Conservation (phyloP, 2,113 vertebrate species). For the Calyptommatus sinebrachiatus region DNA sequence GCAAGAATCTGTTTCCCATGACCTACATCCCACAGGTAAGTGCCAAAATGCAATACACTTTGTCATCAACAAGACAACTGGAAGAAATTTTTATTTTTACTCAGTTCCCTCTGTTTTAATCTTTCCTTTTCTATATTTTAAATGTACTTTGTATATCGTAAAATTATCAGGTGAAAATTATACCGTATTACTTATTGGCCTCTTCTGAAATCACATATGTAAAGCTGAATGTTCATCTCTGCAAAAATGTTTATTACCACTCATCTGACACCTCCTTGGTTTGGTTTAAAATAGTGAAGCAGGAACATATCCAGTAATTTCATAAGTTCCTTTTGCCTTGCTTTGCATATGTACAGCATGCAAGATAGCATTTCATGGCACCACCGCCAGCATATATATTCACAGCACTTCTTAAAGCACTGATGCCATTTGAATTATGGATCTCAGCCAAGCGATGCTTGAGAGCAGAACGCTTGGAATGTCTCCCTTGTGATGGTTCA, state of each 20-base stretch:
- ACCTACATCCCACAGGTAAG: too few relatives aligned
- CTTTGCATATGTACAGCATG: slow-evolving; percentile 50
- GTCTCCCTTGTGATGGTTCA: slow-evolving; percentile 64
- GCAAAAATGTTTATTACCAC: slow-evolving; percentile 12
- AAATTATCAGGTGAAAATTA: too few relatives aligned
- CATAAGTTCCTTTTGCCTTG: slow-evolving; percentile 28
- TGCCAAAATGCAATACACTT: too few relatives aligned
- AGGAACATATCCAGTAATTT: slow-evolving; percentile 17
- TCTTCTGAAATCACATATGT: not conserved
- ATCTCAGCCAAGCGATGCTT: slow-evolving; percentile 66
- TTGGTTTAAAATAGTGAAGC: slow-evolving; percentile 40
- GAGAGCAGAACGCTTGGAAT: slow-evolving; percentile 61
- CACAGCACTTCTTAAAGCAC: slow-evolving; percentile 66
- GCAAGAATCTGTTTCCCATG: too few relatives aligned
- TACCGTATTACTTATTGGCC: too few relatives aligned
- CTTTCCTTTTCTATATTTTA: too few relatives aligned
- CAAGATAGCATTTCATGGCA: slow-evolving; percentile 41
- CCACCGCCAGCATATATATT: slow-evolving; percentile 40
- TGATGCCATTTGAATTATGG: slow-evolving; percentile 65
- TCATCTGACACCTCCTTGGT: slow-evolving; percentile 11
- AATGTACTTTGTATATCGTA: too few relatives aligned
- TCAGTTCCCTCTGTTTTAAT: too few relatives aligned
- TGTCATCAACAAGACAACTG: too few relatives aligned
- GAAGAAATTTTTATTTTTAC: too few relatives aligned
- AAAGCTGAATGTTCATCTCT: slow-evolving; percentile 20